Evolutionary conservation across 1,140 invertebrate genomes (phyloP).

Genomic region (Babylonia areolata): DNA sequence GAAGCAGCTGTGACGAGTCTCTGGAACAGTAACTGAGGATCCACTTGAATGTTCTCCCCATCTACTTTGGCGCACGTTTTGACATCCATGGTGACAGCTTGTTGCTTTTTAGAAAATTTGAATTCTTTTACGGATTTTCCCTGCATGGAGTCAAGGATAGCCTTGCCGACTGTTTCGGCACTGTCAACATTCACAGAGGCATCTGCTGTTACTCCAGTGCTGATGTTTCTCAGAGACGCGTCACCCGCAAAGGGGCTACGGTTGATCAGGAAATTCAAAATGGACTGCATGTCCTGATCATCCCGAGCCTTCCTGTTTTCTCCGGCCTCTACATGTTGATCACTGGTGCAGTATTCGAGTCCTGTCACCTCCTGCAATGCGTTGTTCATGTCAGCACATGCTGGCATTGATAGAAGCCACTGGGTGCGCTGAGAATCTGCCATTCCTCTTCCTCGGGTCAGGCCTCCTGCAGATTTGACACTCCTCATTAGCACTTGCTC

Average conservation of each 20-base stretch:
- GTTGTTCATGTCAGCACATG: too few species aligned
- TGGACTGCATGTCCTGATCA: slow-evolving; percentile 28
- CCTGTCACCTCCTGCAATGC: slow-evolving; percentile 42
- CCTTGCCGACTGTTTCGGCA: slow-evolving; percentile 28
- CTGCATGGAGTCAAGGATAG: slow-evolving; percentile 39
- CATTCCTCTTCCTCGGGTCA: too few species aligned
- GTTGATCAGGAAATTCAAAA: slow-evolving; percentile 32
- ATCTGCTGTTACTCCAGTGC: slow-evolving; percentile 42
- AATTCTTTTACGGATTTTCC: slow-evolving; percentile 30
- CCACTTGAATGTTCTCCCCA: slow-evolving; percentile 44
- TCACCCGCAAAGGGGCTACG: slow-evolving; percentile 43
- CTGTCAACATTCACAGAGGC: slow-evolving; percentile 46
- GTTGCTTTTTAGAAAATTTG: slow-evolving; percentile 42
- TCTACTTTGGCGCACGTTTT: slow-evolving; percentile 37
- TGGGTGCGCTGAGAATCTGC: too few species aligned
- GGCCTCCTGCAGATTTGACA: too few species aligned
- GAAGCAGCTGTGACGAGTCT: slow-evolving; percentile 31
- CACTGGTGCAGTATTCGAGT: slow-evolving; percentile 41
- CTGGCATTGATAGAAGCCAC: too few species aligned
- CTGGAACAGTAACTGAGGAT: slow-evolving; percentile 53
- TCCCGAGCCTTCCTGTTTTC: slow-evolving; percentile 32
- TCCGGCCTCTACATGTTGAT: slow-evolving; percentile 49
- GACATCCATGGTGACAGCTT: slow-evolving; percentile 41
- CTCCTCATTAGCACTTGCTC: not conserved
- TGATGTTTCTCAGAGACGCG: slow-evolving; percentile 41